Conservation (phyloP, 1,140 invertebrate genomes). For the Rhopalosiphum padi region DNA sequence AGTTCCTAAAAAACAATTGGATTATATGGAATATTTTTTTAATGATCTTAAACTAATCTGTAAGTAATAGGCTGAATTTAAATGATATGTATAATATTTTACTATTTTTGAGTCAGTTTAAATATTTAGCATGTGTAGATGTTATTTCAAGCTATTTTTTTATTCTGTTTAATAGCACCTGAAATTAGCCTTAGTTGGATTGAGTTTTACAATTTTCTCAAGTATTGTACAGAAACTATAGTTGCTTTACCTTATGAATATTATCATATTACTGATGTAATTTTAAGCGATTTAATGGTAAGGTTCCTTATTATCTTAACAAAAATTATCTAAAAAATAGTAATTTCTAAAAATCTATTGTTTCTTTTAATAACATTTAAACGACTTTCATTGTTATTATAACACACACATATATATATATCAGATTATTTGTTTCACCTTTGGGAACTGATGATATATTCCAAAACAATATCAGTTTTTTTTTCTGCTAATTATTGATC, state of each 20-base stretch:
- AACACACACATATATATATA: neutral
- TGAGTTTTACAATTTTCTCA: constrained; percentile 21
- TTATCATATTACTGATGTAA: constrained; percentile 37
- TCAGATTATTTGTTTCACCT: no score
- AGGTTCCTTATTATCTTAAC: neutral
- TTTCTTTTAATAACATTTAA: neutral
- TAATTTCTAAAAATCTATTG: neutral
- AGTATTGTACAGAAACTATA: constrained; percentile 22
- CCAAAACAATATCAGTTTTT: neutral
- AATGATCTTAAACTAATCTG: constrained; percentile 18
- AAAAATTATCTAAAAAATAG: neutral
- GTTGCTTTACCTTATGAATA: constrained; percentile 47
- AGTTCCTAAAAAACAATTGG: constrained; percentile 9
- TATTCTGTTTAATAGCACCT: constrained; percentile 26
- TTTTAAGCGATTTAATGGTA: constrained; percentile 50
- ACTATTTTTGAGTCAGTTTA: neutral
- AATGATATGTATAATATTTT: neutral
- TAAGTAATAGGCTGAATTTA: neutral
- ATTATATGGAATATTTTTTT: constrained; percentile 22
- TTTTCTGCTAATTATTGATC: neutral
- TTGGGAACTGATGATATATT: no score
- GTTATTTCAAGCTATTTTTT: neutral
- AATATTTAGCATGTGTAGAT: neutral
- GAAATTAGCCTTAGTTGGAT: neutral
- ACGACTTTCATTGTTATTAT: neutral